Evolutionary conservation across 2,888 invertebrate species (phyloP).

Genomic region (Zonitis immaculata): DNA sequence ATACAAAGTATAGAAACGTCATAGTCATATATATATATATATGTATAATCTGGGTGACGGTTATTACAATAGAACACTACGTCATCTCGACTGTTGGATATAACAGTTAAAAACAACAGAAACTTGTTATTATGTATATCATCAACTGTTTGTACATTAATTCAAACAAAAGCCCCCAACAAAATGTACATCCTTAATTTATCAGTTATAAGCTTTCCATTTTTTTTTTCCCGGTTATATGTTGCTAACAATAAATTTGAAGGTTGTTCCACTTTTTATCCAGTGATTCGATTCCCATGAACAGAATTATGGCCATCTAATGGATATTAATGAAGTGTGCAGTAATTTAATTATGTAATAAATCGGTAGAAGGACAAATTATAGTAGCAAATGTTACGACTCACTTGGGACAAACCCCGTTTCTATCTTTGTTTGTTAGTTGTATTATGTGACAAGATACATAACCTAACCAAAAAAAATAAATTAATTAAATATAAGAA

Average conservation of each 20-base stretch:
- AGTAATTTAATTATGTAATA: conserved; percentile 29
- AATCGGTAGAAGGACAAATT: conserved; percentile 18
- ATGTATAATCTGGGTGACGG: neutral
- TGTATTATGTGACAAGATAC: neutral
- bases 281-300: conserved; percentile 8
- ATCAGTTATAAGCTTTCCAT: neutral
- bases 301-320: conserved; percentile 21
- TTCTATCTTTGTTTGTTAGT: conserved; percentile 16
- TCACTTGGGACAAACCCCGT: conserved; percentile 17
- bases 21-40: neutral
- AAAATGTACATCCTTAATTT: neutral
- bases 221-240: too few species aligned
- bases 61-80: neutral
- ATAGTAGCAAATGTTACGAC: conserved; percentile 13
- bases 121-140: neutral
- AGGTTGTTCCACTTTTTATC: too few species aligned
- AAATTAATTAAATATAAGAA: neutral
- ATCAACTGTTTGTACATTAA: neutral
- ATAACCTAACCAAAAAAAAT: neutral
- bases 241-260: too few species aligned
- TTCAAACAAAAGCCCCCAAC: neutral
- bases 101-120: neutral
- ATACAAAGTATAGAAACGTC: neutral
- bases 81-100: neutral
- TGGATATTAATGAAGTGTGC: conserved; percentile 28